Base-by-base conservation (phyloP, 35 echinoderm and acorn worm species). In the Lytechinus variegatus region DNA sequence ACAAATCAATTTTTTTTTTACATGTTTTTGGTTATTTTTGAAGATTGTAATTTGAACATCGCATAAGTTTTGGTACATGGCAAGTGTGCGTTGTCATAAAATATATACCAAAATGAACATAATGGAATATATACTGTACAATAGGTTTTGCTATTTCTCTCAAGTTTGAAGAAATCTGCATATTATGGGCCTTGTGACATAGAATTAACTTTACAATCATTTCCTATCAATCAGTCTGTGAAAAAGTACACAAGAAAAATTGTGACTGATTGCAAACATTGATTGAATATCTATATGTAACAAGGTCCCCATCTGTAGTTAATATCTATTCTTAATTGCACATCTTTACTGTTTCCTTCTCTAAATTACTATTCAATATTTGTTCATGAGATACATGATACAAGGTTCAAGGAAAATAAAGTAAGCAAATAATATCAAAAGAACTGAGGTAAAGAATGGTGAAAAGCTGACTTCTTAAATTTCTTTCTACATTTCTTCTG, bases 111-210 rank as follows among this genome's bases (percentile, higher is more conserved):
- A 9, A 11, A 79, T 79, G 19, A 79, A 0, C 16, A n/a, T 44
- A n/a, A 79, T 79, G 66, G 66, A 79, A 79, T 79, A 79, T 79
- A 24, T 27, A 79, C 56, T 79, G 66, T 79, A 79, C 66, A 79
- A 79, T 27, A 71, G 14, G 21, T 8, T 79, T 79, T 24, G 3
- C 66, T 24, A 79, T 24, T 7, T 79, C 19, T 79, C 16, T 79
- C 66, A 79, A 24, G 66, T 24, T 24, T 24, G 6, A 14, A n/a
- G 19, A 79, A 79, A 79, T 79, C 66, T 79, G 66, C 66, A 79
- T 79, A 79, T 79, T 79, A 79, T 79, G 66, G 33, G 33, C 33
- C 33, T 44, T 44, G 33, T 44, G 33, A 2, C 33, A 44, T 44
- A 44, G 33, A 44, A 44, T 44, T 44, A 44, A 44, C 33, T 44